These are phyloP conservation scores for Diploscapter pachys DNA, from an alignment of 1,140 invertebrate genomes.

Conservation along the genomic window DNA sequence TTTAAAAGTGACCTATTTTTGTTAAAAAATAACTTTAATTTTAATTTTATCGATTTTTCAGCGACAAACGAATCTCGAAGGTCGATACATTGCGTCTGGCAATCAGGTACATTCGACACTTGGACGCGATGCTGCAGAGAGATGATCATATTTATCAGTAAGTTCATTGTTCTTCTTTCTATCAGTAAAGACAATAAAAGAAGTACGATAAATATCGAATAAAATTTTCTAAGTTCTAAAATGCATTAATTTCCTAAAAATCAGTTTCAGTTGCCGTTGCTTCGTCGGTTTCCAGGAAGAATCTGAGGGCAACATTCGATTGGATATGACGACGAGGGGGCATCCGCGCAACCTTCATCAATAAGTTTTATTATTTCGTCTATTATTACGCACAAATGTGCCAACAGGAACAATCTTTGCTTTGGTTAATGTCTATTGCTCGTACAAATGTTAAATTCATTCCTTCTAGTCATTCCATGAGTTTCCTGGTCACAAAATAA, in stretches of 20 bases:
- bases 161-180: background rate
- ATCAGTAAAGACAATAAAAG: no score
- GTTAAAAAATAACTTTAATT: background rate
- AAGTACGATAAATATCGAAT: no score
- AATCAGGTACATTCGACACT: conserved; percentile 61
- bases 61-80: conserved; percentile 62
- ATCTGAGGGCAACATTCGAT: conserved; percentile 27
- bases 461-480: no score
- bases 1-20: background rate
- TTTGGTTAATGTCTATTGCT: no score
- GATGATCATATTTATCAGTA: conserved; percentile 65
- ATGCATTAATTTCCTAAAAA: background rate
- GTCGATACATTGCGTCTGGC: conserved; percentile 63
- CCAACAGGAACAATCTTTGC: no score
- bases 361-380: no score
- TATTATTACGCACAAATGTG: no score
- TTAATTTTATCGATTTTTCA: conserved; percentile 32
- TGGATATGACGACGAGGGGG: background rate
- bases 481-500: no score
- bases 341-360: no score
- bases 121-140: conserved; percentile 58
- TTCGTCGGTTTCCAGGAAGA: conserved; percentile 33
- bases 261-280: conserved; percentile 21
- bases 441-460: no score
- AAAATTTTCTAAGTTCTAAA: background rate